Conservation (phyloP, 2,113 vertebrate genomes). For the Drymodes brunneopygia region DNA sequence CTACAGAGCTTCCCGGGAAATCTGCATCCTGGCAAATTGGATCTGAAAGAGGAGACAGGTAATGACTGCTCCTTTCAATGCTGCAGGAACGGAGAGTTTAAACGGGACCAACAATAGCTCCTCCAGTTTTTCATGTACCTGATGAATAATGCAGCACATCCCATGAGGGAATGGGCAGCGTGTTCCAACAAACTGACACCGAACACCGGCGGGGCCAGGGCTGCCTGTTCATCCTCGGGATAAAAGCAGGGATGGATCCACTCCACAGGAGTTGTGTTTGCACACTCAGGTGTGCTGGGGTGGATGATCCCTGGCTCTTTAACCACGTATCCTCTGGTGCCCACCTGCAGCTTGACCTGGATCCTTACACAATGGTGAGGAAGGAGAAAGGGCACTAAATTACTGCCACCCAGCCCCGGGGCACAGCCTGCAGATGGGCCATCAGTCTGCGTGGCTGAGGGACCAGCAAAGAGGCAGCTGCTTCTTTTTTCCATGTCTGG, state of each 20-base stretch:
- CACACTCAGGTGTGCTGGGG: neutral
- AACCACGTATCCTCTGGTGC: neutral
- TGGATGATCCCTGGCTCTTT: neutral
- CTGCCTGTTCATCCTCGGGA: neutral
- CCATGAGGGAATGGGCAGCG: neutral
- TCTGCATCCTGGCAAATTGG: neutral
- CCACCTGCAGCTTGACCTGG: neutral
- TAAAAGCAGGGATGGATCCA: neutral
- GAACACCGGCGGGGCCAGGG: rapidly evolving
- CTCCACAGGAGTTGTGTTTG: neutral
- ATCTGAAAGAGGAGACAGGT: neutral
- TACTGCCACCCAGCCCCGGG: neutral
- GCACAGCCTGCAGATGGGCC: neutral
- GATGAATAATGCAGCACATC: constrained; percentile 18
- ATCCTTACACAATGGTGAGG: rapidly evolving
- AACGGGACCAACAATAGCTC: neutral
- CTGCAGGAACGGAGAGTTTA: neutral
- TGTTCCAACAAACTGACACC: neutral
- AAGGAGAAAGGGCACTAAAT: neutral
- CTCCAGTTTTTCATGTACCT: neutral
- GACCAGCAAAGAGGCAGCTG: neutral
- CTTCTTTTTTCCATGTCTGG: neutral
- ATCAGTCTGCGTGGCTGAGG: neutral
- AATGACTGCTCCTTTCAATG: neutral
- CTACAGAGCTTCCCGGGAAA: neutral